Conservation (phyloP, 2,113 vertebrate genomes). For the Psilopsiagon aymara region DNA sequence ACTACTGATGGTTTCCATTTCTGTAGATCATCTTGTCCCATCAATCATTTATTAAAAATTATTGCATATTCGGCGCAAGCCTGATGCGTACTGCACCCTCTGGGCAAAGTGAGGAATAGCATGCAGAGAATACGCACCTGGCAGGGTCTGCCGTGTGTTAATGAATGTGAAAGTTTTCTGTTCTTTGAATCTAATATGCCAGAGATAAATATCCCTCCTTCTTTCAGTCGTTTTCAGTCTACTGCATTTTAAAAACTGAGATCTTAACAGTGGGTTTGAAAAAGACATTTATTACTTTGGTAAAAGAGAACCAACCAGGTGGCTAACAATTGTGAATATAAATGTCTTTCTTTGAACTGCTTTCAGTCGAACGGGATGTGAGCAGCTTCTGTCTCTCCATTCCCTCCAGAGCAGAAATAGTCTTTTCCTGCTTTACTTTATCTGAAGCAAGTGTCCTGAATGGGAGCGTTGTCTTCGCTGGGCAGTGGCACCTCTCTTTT, state of each 20-base stretch:
- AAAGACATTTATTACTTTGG: neutral
- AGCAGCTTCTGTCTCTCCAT: neutral
- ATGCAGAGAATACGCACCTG: neutral
- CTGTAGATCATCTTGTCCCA: neutral
- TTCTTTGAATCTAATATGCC: neutral
- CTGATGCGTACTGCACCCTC: neutral
- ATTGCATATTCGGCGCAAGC: neutral
- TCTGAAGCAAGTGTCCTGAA: neutral
- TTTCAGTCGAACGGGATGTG: neutral
- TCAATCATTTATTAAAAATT: neutral
- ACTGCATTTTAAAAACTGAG: neutral
- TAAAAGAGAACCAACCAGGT: neutral
- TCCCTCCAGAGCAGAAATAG: neutral
- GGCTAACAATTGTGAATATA: neutral
- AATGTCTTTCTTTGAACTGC: neutral
- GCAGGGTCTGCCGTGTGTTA: neutral
- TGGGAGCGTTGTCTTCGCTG: accelerated
- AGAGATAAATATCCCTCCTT: neutral
- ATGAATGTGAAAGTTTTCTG: neutral
- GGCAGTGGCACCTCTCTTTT: neutral
- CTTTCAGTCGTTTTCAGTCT: neutral
- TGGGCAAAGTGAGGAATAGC: neutral
- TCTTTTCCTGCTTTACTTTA: neutral
- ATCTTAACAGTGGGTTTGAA: neutral
- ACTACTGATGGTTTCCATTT: neutral